These are phyloP conservation scores for Disparrhopalites patrizii DNA, from an alignment of 2,888 invertebrate genomes.

Conservation along the genomic window DNA sequence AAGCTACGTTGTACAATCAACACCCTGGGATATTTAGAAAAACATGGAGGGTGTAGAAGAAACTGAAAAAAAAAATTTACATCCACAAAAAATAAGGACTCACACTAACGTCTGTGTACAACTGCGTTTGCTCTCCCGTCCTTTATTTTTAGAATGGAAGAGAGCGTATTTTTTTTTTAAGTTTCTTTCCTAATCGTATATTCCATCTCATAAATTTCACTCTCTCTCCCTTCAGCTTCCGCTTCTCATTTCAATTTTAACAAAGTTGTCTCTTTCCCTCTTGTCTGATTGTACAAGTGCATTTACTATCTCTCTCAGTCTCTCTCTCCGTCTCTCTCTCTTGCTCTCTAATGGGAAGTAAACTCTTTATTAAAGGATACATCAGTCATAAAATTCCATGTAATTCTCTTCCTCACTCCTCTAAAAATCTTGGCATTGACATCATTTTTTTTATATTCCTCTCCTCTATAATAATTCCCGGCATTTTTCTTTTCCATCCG, in stretches of 20 bases:
- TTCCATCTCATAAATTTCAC: conserved; percentile 23
- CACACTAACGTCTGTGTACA: too few relatives aligned
- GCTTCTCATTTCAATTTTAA: neutral
- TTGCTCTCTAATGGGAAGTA: neutral
- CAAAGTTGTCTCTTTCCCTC: neutral
- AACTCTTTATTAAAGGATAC: neutral
- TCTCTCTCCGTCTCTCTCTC: neutral
- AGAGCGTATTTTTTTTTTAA: conserved; percentile 21
- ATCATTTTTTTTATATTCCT: too few relatives aligned
- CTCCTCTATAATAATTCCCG: too few relatives aligned
- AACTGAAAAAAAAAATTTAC: too few relatives aligned
- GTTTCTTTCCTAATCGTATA: conserved; percentile 22
- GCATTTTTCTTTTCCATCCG: too few relatives aligned
- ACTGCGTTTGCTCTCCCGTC: too few relatives aligned
- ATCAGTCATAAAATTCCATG: neutral
- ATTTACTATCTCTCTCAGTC: neutral
- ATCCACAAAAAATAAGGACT: too few relatives aligned
- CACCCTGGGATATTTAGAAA: too few relatives aligned
- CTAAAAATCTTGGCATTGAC: too few relatives aligned
- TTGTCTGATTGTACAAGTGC: neutral
- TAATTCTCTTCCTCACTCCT: too few relatives aligned
- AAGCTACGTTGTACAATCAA: too few relatives aligned
- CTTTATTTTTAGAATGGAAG: conserved; percentile 21
- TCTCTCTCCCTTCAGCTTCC: conserved; percentile 10
- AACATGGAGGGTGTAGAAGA: too few relatives aligned